A percentile compares a stretch with the other conserved stretches of the same genome.
Conservation (phyloP, 1,140 invertebrate species). For the Camponotus vicinus region DNA sequence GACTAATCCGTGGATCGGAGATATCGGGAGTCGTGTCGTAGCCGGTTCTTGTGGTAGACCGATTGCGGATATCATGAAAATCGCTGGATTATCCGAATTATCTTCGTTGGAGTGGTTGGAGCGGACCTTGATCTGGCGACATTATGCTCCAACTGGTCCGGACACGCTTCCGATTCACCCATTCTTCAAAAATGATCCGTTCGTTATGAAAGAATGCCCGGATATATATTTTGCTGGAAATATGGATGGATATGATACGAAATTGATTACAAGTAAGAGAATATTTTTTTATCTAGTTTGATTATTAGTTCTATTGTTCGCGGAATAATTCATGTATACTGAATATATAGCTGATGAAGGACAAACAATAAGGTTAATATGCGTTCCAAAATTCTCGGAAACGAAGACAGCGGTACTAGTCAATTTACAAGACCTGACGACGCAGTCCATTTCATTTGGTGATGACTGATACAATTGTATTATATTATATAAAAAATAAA, state of each 20-base stretch:
- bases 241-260: conserved; percentile 91
- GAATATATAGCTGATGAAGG: conserved; percentile 86
- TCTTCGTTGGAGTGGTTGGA: conserved; percentile 87
- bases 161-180: conserved; percentile 96
- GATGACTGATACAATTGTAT: conserved; percentile 48
- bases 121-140: conserved; percentile 94
- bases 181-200: conserved; percentile 94
- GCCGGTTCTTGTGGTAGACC: conserved; percentile 95
- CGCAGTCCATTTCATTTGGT: conserved; percentile 88
- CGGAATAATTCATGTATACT: conserved; percentile 52
- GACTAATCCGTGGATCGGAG: conserved; percentile 95
- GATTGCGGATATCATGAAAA: conserved; percentile 90
- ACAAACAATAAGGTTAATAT: conserved; percentile 89
- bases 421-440: conserved; percentile 89
- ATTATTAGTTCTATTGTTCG: conserved; percentile 22
- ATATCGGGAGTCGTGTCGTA: conserved; percentile 88
- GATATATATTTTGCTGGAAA: conserved; percentile 97
- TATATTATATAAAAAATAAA: not conserved
- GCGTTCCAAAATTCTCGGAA: conserved; percentile 89
- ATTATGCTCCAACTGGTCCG: conserved; percentile 96
- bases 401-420: conserved; percentile 89
- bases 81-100: conserved; percentile 76
- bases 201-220: conserved; percentile 94
- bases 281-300: not conserved
- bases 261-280: conserved; percentile 88